Evolutionary conservation across 2,797 vertebrate species (phyloP).

Genomic region (Holocentrus rufus): DNA sequence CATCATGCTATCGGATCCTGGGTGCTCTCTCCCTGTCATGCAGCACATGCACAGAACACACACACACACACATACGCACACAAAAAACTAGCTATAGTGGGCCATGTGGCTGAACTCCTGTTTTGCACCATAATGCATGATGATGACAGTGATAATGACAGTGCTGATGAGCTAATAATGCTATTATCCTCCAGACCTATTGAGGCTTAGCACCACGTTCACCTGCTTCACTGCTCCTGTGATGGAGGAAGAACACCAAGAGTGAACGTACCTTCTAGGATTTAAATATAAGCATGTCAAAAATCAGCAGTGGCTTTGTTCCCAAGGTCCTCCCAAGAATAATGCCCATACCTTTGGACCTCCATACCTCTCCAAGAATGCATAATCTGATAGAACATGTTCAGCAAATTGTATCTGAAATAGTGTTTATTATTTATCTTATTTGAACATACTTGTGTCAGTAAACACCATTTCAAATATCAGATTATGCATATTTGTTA

Average conservation of each 20-base stretch:
- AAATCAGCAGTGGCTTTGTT: no score
- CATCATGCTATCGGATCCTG: conserved; percentile 27
- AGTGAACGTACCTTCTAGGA: no score
- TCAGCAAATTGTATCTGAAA: no score
- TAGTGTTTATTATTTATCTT: no score
- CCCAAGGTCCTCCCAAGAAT: no score
- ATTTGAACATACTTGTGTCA: no score
- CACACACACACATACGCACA: conserved; percentile 16
- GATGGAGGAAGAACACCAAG: not conserved
- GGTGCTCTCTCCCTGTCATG: not conserved
- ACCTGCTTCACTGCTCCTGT: not conserved
- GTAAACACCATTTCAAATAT: no score
- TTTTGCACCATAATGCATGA: conserved; percentile 20
- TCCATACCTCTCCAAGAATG: no score
- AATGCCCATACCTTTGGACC: no score
- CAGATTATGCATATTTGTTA: no score
- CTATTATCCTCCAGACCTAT: conserved; percentile 19
- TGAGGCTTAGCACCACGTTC: not conserved
- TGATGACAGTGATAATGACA: conserved; percentile 17
- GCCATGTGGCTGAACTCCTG: not conserved
- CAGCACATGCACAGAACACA: not conserved
- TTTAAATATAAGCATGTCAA: no score
- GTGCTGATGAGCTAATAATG: conserved; percentile 7
- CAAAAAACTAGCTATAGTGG: not conserved
- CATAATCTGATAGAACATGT: no score